These are phyloP conservation scores for Acyrthosiphon pisum DNA, from an alignment of 1,140 invertebrate genomes.

Conservation along the genomic window DNA sequence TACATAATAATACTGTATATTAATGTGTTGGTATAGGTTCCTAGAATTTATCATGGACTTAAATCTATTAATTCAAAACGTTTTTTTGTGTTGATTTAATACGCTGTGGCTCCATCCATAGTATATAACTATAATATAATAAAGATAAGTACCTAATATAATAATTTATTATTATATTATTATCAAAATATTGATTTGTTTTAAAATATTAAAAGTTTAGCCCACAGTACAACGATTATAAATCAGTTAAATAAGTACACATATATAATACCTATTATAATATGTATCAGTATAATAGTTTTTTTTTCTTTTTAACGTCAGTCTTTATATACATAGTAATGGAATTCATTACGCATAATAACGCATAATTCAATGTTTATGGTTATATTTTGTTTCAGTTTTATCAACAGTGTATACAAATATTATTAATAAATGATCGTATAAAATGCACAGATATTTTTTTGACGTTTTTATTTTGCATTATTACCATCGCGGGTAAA, in stretches of 20 bases:
- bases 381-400: conserved; percentile 9
- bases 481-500: neutral
- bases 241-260: neutral
- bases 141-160: neutral
- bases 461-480: neutral
- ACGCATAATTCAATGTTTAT: conserved; percentile 8
- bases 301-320: neutral
- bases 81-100: too few relatives aligned
- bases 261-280: neutral
- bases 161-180: neutral
- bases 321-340: neutral
- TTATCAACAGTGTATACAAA: neutral
- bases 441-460: neutral
- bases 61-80: too few relatives aligned
- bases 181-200: neutral
- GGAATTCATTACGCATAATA: neutral
- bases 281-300: neutral
- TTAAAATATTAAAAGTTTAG: neutral
- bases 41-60: neutral
- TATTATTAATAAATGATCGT: neutral
- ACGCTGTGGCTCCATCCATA: too few relatives aligned
- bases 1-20: neutral
- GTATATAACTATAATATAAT: neutral
- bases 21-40: neutral
- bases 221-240: neutral